Evolutionary conservation across 2,888 invertebrate species (phyloP).

Genomic region (Callyntrura guangdongensis): DNA sequence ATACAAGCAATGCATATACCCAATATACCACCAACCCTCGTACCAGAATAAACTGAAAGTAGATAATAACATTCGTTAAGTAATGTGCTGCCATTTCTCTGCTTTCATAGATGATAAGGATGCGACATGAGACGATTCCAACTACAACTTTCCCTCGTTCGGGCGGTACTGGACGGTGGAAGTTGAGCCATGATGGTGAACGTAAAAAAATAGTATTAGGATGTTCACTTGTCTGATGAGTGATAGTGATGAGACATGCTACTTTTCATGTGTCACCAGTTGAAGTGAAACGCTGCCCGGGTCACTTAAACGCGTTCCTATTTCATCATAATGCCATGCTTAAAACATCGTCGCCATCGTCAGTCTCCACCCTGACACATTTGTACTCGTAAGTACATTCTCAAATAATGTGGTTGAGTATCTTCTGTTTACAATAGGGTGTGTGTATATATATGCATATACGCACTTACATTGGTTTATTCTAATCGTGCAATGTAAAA

Average conservation of each 20-base stretch:
- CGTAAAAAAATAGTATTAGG: background rate
- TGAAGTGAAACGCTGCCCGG: background rate
- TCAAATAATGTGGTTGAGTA: background rate
- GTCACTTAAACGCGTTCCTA: background rate
- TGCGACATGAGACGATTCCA: too few species aligned
- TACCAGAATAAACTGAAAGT: background rate
- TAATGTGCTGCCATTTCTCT: background rate
- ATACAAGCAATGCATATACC: too few species aligned
- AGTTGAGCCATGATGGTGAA: background rate
- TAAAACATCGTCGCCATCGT: background rate
- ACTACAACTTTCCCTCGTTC: background rate
- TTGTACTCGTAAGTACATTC: background rate
- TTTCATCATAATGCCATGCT: background rate
- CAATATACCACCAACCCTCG: background rate
- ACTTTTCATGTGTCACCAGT: background rate
- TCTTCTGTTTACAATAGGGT: background rate
- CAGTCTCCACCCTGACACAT: background rate
- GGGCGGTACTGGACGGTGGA: background rate
- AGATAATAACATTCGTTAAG: background rate
- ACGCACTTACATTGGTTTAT: background rate
- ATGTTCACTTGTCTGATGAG: background rate
- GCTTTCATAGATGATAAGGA: too few species aligned
- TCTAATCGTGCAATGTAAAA: constrained; percentile 10
- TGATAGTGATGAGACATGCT: background rate
- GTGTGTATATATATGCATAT: background rate